phyloP scores from a whole-genome alignment of 2,888 invertebrate genomes.

The Pharmacophagus antenor region DNA sequence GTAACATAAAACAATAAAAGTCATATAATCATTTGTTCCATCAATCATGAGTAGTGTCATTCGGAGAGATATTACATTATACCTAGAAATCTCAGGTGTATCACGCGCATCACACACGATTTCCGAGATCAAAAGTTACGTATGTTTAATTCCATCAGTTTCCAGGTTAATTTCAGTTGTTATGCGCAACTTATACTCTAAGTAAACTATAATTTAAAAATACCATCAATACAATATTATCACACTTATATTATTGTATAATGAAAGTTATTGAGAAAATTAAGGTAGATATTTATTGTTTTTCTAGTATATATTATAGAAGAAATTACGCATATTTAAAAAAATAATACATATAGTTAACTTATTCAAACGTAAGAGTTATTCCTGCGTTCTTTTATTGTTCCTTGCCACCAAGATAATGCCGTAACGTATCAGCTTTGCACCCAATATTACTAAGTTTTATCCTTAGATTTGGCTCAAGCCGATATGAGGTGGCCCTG shows the following conservation, averaged over 20 bases:
- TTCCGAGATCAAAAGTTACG: slow-evolving; percentile 18
- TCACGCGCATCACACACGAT: slow-evolving; percentile 5
- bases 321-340: too few species aligned
- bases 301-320: too few species aligned
- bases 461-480: too few species aligned
- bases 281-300: too few species aligned
- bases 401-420: too few species aligned
- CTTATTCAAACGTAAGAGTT: too few species aligned
- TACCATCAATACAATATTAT: not conserved
- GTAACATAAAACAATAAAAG: not conserved
- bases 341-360: too few species aligned
- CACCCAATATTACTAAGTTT: too few species aligned
- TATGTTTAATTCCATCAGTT: slow-evolving; percentile 1
- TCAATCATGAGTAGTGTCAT: not conserved
- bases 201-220: slow-evolving; percentile 3
- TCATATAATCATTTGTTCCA: not conserved
- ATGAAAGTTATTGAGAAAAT: not conserved
- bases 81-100: slow-evolving; percentile 1
- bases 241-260: not conserved
- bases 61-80: not conserved
- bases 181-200: not conserved
- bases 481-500: too few species aligned
- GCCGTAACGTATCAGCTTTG: too few species aligned
- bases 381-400: too few species aligned
- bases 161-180: slow-evolving; percentile 5